Evolutionary conservation across 2,113 vertebrate genomes (phyloP).

Genomic region (Rousettus leschenaultii): DNA sequence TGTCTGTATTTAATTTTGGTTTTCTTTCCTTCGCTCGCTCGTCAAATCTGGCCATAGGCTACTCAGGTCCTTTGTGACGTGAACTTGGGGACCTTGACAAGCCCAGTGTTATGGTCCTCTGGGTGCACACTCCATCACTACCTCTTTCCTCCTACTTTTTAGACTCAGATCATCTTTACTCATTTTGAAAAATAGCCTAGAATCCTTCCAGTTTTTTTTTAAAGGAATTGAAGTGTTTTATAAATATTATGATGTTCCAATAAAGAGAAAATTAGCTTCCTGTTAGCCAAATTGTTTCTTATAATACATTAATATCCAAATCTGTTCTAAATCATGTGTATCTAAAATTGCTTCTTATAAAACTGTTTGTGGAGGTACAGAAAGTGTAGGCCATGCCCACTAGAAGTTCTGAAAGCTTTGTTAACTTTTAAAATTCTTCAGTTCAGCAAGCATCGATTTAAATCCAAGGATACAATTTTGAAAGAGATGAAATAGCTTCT

Average conservation of each 20-base stretch:
- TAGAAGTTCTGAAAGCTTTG: not conserved
- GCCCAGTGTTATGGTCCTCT: not conserved
- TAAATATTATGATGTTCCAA: not conserved
- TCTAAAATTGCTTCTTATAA: not conserved
- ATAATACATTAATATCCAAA: not conserved
- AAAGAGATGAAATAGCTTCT: not conserved
- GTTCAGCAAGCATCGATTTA: not conserved
- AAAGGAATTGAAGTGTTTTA: not conserved
- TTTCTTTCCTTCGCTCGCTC: not conserved
- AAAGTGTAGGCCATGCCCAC: not conserved
- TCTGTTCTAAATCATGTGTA: not conserved
- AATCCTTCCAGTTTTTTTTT: not conserved
- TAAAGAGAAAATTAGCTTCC: conserved; percentile 22
- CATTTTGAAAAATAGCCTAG: not conserved
- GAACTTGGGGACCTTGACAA: not conserved
- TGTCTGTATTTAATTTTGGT: not conserved
- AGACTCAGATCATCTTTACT: conserved; percentile 32
- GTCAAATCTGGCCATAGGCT: not conserved
- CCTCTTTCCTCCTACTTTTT: not conserved
- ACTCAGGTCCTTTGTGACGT: not conserved
- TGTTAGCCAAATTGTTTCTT: not conserved
- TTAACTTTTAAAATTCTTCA: conserved; percentile 7
- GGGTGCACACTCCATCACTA: not conserved
- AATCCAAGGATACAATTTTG: not conserved
- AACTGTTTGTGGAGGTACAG: not conserved